Conservation (phyloP, 2,797 vertebrate species). For the Aeoliscus strigatus region DNA sequence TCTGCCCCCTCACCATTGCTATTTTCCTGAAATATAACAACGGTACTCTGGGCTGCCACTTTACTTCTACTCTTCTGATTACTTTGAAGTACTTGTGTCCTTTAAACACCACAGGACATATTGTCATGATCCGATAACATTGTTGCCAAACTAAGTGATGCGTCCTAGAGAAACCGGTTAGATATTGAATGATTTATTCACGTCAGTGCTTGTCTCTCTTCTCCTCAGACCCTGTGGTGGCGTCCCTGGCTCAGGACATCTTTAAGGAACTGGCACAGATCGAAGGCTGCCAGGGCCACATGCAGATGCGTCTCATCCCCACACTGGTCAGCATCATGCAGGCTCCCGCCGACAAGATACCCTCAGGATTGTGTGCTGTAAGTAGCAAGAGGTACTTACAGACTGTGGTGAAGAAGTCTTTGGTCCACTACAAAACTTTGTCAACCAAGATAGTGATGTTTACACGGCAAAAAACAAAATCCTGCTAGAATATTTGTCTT, state of each 20-base stretch:
- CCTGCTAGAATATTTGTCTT: no score
- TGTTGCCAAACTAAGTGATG: neutral
- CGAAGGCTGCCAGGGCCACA: constrained; percentile 93
- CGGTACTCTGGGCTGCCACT: constrained; percentile 71
- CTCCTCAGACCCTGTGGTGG: constrained; percentile 90
- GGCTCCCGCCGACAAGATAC: constrained; percentile 95
- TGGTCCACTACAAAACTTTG: no score
- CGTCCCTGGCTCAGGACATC: constrained; percentile 95
- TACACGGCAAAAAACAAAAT: no score
- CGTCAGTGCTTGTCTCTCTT: constrained; percentile 1
- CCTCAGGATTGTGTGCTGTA: constrained; percentile 92
- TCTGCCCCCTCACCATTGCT: constrained; percentile 97
- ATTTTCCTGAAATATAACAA: constrained; percentile 98
- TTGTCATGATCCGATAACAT: no score
- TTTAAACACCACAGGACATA: no score
- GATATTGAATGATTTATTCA: no score
- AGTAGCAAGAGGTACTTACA: constrained; percentile 68
- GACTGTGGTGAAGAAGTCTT: no score
- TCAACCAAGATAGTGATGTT: no score
- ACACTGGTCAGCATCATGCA: constrained; percentile 99
- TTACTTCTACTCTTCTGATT: no score
- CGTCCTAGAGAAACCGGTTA: neutral
- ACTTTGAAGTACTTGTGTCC: no score
- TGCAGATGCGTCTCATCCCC: constrained; percentile 97
- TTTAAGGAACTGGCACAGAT: constrained; percentile 98